Evolutionary conservation across 1,140 invertebrate species (phyloP), one percentile per base, ranked within the genome.

Genomic region (Pseudobourletiella spinata): DNA sequence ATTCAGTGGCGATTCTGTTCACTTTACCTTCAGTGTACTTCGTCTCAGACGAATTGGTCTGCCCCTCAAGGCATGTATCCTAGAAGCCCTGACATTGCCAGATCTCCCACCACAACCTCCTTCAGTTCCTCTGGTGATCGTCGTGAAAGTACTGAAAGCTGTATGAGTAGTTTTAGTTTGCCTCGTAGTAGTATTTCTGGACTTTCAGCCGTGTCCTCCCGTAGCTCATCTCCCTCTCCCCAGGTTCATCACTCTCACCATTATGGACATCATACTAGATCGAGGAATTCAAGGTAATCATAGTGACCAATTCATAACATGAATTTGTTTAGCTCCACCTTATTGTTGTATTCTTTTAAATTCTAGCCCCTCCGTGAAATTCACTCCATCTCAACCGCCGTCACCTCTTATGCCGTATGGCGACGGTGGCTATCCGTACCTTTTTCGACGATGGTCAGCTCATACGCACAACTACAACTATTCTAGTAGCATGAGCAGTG

Each of bases 391-490:
- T 16, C 67, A 69, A 28, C 67, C 67, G 11, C 67, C 67, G 44
- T 65, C 63, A n/a, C 67, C 67, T 3, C 22, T 66, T 1, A 55
- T 66, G 35, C 67, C 67, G 16, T 66, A 64, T 52, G 61, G 64
- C 2, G 67, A 66, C 3, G 54, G 55, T 25, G 15, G 20, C 1
- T 64, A 66, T 48, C 67, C 67, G 14, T 66, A 65, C 30, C 35
- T 69, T 28, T 69, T 69, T 30, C 61, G 67, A 8, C n/a, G 67
- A n/a, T 69, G 67, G 67, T 69, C 67, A 26, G 67, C 67, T n/a
- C 62, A 66, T 25, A 69, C 64, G n/a, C 61, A 69, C 32, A 65
- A 62, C 25, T 67, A 51, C 35, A 44, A 57, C 20, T 57, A 54
- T 66, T 43, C 32, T 11, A 32, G 26, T 14, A 57, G 63, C 22